Base-by-base conservation (phyloP, 23 tunicate species). In the Ciona savignyi region DNA sequence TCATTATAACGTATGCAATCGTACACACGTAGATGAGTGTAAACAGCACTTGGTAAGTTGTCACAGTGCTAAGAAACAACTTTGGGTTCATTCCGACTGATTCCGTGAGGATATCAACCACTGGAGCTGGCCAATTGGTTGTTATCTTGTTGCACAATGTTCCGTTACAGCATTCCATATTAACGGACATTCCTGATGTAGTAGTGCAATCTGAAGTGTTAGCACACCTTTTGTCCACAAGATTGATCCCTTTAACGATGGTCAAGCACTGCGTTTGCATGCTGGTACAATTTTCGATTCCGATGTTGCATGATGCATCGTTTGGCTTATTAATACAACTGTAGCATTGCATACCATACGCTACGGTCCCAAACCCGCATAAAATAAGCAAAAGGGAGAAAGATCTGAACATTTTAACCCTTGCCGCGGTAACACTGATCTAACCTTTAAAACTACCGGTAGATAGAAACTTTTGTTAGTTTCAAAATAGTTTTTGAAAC, bases 291-390 rank as follows among this genome's bases (percentile, higher is more conserved):
- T 66, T 66, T 66, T 66, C 30, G 1, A 19, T 1, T 1, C 4
- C 2, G 2, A 34, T 34, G 25, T 66, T 66, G 70, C 70, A 66
- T 22, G 70, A 23, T 4, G 34, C 25, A 27, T 66, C 70, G 70
- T n/a, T 66, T 33, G 30, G n/a, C 30, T 25, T n/a, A 1, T n/a
- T 34, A 66, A 2, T 66, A 9, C 70, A 66, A 25, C 30, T 66
- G 70, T 66, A 66, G 70, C 70, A 66, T 66, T 66, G 70, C 29
- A 66, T 28, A 25, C 31, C 70, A 2, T 66, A 4, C 4, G 25
- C 31, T 1, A 2, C 1, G 2, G 29, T 34, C 1, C 70, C 19
- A 20, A 21, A 25, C 2, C 70, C 70, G 30, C 20, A 25, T 9
- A 66, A 4, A 66, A 66, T 34, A 1, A 27, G 19, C 2, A 66